A percentile compares a stretch with the other conserved stretches of the same genome.
phyloP scores from a whole-genome alignment of 2,888 invertebrate genomes.

The Euplagia quadripunctaria region DNA sequence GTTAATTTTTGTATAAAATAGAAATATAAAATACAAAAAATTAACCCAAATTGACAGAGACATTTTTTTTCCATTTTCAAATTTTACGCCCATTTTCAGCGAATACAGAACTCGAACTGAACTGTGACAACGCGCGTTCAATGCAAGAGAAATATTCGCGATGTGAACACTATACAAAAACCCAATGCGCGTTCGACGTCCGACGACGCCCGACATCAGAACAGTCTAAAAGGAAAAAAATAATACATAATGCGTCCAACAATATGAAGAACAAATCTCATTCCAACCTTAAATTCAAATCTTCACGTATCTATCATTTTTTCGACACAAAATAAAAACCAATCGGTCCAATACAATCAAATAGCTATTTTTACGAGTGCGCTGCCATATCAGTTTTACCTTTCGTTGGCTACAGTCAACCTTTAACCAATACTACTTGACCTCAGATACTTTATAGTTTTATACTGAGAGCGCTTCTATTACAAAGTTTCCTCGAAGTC shows the following conservation, averaged over 20 bases:
- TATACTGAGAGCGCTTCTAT: conserved; percentile 22
- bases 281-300: conserved; percentile 40
- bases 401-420: conserved; percentile 48
- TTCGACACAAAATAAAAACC: conserved; percentile 50
- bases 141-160: too few relatives aligned
- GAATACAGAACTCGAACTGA: too few relatives aligned
- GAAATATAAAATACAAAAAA: too few relatives aligned
- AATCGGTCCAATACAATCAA: conserved; percentile 52
- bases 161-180: too few relatives aligned
- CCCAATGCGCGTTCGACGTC: too few relatives aligned
- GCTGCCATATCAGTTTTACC: conserved; percentile 54
- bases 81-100: too few relatives aligned
- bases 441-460: conserved; percentile 49
- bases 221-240: neutral
- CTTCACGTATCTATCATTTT: conserved; percentile 47
- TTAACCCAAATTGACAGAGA: too few relatives aligned
- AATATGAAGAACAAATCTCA: conserved; percentile 17
- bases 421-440: conserved; percentile 50
- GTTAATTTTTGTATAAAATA: too few relatives aligned
- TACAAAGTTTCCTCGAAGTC: conserved; percentile 46
- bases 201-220: too few relatives aligned
- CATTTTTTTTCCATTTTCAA: too few relatives aligned
- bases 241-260: conserved; percentile 11
- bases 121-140: too few relatives aligned
- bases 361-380: conserved; percentile 58